phyloP scores from a whole-genome alignment of 2,113 vertebrate genomes.

The Trinectes maculatus region DNA sequence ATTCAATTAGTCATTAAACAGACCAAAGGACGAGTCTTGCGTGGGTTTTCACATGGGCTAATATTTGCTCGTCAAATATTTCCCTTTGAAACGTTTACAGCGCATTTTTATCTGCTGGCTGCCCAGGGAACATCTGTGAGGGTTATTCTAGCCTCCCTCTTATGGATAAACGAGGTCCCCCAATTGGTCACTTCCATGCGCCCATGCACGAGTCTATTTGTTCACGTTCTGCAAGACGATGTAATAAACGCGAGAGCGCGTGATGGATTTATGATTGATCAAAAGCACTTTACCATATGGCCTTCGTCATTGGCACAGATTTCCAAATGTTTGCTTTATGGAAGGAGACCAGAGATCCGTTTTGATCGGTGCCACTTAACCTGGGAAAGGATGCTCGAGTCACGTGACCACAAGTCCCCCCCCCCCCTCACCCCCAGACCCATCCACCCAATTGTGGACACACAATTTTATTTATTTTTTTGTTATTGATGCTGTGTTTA shows the following conservation, averaged over 20 bases:
- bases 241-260: constrained; percentile 83
- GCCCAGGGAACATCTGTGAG: constrained; percentile 88
- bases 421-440: no score
- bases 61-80: constrained; percentile 96
- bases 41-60: constrained; percentile 84
- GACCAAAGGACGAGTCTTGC: constrained; percentile 81
- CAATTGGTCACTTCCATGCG: constrained; percentile 76
- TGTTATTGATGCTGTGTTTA: background rate
- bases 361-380: constrained; percentile 72
- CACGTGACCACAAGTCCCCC: constrained; percentile 68
- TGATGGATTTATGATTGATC: constrained; percentile 86
- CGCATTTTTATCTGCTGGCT: constrained; percentile 84
- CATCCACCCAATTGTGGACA: no score
- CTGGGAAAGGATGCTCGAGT: constrained; percentile 73
- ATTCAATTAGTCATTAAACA: constrained; percentile 94
- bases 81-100: constrained; percentile 88
- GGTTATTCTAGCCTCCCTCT: constrained; percentile 76
- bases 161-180: constrained; percentile 76
- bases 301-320: constrained; percentile 78
- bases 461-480: background rate
- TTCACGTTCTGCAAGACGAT: constrained; percentile 84
- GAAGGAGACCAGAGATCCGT: constrained; percentile 68
- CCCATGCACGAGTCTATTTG: constrained; percentile 80
- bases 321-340: constrained; percentile 87
- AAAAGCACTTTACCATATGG: constrained; percentile 88